These are phyloP conservation scores for Timema podura DNA, from an alignment of 2,888 invertebrate genomes.

Conservation along the genomic window DNA sequence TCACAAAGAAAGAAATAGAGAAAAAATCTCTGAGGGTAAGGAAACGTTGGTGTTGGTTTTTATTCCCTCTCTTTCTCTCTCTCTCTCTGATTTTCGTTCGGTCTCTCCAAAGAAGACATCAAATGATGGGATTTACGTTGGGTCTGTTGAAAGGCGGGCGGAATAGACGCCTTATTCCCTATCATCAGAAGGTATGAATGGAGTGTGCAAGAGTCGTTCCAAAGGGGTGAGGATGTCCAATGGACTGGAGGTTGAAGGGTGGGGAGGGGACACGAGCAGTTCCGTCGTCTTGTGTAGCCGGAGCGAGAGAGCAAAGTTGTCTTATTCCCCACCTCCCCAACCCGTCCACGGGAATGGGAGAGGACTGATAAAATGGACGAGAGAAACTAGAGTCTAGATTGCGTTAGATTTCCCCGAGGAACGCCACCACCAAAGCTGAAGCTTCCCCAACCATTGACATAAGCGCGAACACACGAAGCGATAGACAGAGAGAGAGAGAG, in stretches of 20 bases:
- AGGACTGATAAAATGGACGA: conserved; percentile 26
- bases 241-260: too few species aligned
- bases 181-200: conserved; percentile 13
- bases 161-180: conserved; percentile 9
- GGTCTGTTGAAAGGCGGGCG: conserved; percentile 21
- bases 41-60: too few species aligned
- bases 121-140: conserved; percentile 24
- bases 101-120: conserved; percentile 13
- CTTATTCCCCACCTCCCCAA: too few species aligned
- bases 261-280: too few species aligned
- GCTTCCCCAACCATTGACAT: conserved; percentile 26
- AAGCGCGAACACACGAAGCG: conserved; percentile 12
- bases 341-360: background rate
- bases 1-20: too few species aligned
- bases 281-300: too few species aligned
- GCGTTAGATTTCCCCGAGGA: conserved; percentile 31
- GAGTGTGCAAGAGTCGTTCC: too few species aligned
- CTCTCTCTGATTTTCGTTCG: too few species aligned
- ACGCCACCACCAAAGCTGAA: conserved; percentile 19
- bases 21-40: too few species aligned
- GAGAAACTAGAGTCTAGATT: conserved; percentile 28
- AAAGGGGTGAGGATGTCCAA: too few species aligned
- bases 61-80: too few species aligned
- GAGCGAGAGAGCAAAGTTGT: too few species aligned
- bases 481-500: background rate